A percentile compares a stretch with the other conserved stretches of the same genome.
Conservation (phyloP, 2,797 vertebrate species). For the Luscinia megarhynchos region DNA sequence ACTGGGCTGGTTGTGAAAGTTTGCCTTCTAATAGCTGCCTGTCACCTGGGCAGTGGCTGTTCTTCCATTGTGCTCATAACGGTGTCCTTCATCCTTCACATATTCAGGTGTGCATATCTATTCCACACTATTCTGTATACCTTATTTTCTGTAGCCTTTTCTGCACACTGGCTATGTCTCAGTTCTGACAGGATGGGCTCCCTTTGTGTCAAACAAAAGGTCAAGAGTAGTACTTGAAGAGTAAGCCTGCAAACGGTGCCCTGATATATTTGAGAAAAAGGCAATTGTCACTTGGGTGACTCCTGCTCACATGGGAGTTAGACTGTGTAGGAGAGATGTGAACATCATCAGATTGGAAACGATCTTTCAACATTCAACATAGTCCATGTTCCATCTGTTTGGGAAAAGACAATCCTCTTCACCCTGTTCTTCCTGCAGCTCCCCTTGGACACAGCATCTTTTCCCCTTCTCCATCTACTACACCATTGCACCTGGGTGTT, state of each 20-base stretch:
- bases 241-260: not conserved
- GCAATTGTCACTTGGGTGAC: not conserved
- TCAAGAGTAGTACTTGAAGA: not conserved
- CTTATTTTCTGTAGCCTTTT: not conserved
- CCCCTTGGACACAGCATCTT: not conserved
- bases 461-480: not conserved
- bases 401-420: not conserved
- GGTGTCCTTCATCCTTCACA: not conserved
- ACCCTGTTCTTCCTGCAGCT: not conserved
- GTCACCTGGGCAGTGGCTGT: not conserved
- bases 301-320: not conserved
- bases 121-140: not conserved
- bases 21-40: not conserved
- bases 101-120: not conserved
- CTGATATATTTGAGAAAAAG: not conserved
- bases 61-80: not conserved
- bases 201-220: not conserved
- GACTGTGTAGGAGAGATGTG: not conserved
- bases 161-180: accelerated
- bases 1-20: not conserved
- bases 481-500: not conserved
- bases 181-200: not conserved
- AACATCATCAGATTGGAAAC: not conserved
- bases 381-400: not conserved
- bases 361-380: not conserved